Evolutionary conservation across 2,113 vertebrate species (phyloP).

Genomic region (Upupa epops): DNA sequence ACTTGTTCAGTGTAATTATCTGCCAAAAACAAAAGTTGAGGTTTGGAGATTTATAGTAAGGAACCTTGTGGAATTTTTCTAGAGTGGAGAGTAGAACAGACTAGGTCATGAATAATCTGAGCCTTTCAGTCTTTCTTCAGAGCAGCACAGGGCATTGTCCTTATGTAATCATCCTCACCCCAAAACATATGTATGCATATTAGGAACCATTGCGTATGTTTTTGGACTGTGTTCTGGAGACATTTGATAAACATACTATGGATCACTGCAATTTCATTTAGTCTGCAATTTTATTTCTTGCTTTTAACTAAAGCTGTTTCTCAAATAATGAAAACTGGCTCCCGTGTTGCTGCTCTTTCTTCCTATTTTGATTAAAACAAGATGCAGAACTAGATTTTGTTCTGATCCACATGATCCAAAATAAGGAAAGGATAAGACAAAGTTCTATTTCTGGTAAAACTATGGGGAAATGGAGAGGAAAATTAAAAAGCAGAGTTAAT

Average conservation of each 20-base stretch:
- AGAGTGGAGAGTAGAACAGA: background rate
- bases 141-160: background rate
- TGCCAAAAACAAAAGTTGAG: background rate
- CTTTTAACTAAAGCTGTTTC: conserved; percentile 44
- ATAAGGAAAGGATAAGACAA: background rate
- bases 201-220: background rate
- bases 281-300: conserved; percentile 25
- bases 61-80: background rate
- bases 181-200: background rate
- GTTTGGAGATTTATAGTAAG: background rate
- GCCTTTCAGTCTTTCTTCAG: background rate
- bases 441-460: background rate
- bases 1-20: background rate
- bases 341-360: background rate
- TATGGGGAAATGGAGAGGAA: background rate
- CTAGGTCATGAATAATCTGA: background rate
- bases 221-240: background rate
- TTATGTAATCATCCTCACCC: background rate
- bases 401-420: background rate
- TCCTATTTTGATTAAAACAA: conserved; percentile 6
- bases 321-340: conserved; percentile 47
- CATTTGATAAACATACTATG: background rate
- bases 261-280: conserved; percentile 32
- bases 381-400: background rate
- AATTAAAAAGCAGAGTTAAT: background rate